Evolutionary conservation across 1,140 invertebrate genomes (phyloP).

Genomic region (Dendrolimus punctatus): DNA sequence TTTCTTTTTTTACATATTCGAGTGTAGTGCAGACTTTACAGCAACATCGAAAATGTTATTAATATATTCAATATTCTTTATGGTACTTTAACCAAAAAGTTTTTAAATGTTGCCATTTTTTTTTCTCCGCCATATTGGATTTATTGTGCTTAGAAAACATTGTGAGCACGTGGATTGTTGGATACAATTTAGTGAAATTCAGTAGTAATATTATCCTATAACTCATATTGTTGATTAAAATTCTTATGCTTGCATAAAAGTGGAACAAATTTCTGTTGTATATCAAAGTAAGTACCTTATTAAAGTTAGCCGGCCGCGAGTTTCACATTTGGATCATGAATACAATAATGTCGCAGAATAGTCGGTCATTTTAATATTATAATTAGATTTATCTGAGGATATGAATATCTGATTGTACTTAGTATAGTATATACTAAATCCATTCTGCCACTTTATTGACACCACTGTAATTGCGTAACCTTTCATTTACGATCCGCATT

Average conservation of each 20-base stretch:
- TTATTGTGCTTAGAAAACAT: conserved; percentile 72
- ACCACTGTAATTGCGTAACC: conserved; percentile 64
- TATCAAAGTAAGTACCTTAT: conserved; percentile 46
- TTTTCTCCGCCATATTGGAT: conserved; percentile 65
- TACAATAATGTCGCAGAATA: conserved; percentile 12
- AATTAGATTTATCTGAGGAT: conserved; percentile 1
- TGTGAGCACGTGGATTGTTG: conserved; percentile 72
- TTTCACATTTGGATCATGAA: conserved; percentile 44
- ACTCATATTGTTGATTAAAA: conserved; percentile 27
- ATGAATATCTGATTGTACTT: conserved; percentile 1
- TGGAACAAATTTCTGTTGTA: conserved; percentile 31
- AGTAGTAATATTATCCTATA: conserved; percentile 44
- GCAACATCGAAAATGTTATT: too few relatives aligned
- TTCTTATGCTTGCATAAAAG: conserved; percentile 25
- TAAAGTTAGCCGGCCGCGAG: conserved; percentile 37
- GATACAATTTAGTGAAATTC: conserved; percentile 60
- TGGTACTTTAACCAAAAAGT: background rate
- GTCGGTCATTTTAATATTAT: conserved; percentile 19
- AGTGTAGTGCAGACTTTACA: too few relatives aligned
- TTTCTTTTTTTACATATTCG: too few relatives aligned
- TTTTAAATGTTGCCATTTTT: conserved; percentile 42
- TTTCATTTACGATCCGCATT: conserved; percentile 60
- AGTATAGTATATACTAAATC: conserved; percentile 5
- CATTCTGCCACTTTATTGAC: conserved; percentile 22
- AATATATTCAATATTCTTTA: too few relatives aligned